Evolutionary conservation across 2,797 vertebrate genomes (phyloP).

Genomic region (Lacerta viridis): DNA sequence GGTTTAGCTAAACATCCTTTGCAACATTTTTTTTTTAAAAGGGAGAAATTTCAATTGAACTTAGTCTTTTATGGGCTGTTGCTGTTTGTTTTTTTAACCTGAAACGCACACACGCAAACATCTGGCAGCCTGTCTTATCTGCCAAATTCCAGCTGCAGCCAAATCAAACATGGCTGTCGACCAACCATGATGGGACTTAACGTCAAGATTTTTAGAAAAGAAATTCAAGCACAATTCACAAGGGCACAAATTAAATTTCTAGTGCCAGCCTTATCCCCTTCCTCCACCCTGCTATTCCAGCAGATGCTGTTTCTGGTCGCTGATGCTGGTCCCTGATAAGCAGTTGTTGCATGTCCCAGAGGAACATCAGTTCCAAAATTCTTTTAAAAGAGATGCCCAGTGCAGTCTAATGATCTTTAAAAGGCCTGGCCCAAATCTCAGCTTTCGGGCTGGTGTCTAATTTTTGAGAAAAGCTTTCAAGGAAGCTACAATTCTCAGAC

Average conservation of each 20-base stretch:
- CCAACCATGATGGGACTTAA: constrained; percentile 45
- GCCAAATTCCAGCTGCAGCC: constrained; percentile 51
- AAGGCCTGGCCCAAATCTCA: neutral
- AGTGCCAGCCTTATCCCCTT: constrained; percentile 31
- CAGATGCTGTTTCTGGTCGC: constrained; percentile 15
- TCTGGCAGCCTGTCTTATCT: constrained; percentile 63
- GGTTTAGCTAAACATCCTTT: constrained; percentile 54
- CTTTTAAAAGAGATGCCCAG: neutral
- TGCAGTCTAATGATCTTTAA: neutral
- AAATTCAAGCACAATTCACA: constrained; percentile 28
- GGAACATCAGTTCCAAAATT: neutral
- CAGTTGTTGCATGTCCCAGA: neutral
- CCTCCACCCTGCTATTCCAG: constrained; percentile 16
- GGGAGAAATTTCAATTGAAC: neutral
- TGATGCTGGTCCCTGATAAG: neutral
- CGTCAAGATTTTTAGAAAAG: neutral
- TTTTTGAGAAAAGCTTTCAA: neutral
- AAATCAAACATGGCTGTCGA: constrained; percentile 11
- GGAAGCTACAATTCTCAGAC: neutral
- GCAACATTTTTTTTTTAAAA: constrained; percentile 50
- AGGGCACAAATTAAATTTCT: constrained; percentile 42
- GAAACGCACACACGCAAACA: constrained; percentile 43
- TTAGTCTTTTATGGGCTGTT: neutral
- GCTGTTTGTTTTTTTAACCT: neutral
- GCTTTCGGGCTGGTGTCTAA: neutral